A percentile compares a stretch with the other conserved stretches of the same genome.
Conservation (phyloP, 2,888 invertebrate species). For the Zygaena filipendulae region DNA sequence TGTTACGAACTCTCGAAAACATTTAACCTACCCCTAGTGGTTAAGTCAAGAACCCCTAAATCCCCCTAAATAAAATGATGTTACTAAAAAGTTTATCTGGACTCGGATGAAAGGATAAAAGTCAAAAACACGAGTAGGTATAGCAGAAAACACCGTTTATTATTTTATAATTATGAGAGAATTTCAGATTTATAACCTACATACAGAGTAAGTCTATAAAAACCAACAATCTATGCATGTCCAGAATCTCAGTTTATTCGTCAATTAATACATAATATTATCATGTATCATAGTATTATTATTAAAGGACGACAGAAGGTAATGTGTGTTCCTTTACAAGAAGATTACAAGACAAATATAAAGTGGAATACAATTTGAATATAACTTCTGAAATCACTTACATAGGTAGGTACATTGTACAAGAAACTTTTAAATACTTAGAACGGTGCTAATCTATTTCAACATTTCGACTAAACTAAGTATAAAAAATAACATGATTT, state of each 20-base stretch:
- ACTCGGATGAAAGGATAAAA: too few relatives aligned
- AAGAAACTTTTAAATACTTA: slow-evolving; percentile 45
- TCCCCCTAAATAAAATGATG: too few relatives aligned
- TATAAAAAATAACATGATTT: slow-evolving; percentile 52
- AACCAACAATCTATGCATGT: slow-evolving; percentile 51
- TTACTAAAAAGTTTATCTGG: too few relatives aligned
- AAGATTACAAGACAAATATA: slow-evolving; percentile 50
- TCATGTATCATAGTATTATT: too few relatives aligned
- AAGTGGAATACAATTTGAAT: slow-evolving; percentile 48
- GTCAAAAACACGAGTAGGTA: too few relatives aligned
- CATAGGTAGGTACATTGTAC: slow-evolving; percentile 28
- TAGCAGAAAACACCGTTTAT: slow-evolving; percentile 72
- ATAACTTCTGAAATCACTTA: slow-evolving; percentile 49
- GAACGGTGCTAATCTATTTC: slow-evolving; percentile 54
- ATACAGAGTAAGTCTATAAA: slow-evolving; percentile 67
- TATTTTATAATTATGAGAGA: slow-evolving; percentile 71
- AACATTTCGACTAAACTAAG: slow-evolving; percentile 59
- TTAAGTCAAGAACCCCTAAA: too few relatives aligned
- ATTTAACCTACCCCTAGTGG: too few relatives aligned
- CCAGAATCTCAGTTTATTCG: slow-evolving; percentile 46
- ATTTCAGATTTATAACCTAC: slow-evolving; percentile 70
- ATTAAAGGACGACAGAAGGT: too few relatives aligned
- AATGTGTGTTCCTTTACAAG: slow-evolving; percentile 55
- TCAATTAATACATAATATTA: slow-evolving; percentile 27
- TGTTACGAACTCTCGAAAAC: too few relatives aligned